A percentile compares a stretch with the other conserved stretches of the same genome.
These are phyloP conservation scores for Leptodactylus fallax DNA, from an alignment of 2,797 vertebrate species.

Conservation along the genomic window DNA sequence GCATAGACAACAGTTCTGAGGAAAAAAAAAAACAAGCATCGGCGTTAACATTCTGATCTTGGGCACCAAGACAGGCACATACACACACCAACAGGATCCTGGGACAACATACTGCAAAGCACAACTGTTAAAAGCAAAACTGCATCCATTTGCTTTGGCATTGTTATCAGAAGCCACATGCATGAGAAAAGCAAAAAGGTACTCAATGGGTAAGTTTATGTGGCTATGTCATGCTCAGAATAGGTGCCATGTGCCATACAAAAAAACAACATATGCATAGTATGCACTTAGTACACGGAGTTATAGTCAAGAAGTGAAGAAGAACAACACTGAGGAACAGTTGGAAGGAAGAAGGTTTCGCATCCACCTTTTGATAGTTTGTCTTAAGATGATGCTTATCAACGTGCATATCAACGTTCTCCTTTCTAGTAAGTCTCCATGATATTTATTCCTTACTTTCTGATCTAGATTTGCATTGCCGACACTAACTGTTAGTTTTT, in stretches of 20 bases:
- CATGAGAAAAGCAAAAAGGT: constrained; percentile 5
- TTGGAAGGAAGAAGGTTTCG: not conserved
- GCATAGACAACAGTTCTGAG: constrained; percentile 99
- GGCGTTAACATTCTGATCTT: constrained; percentile 78
- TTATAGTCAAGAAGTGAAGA: not conserved
- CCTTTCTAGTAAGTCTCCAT: not conserved
- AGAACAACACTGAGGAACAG: not conserved
- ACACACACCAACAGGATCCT: constrained; percentile 55
- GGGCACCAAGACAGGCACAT: constrained; percentile 48
- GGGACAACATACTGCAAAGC: constrained; percentile 44
- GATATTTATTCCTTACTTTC: not conserved
- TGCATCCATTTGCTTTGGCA: constrained; percentile 10
- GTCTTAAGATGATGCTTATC: not conserved
- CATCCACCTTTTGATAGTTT: not conserved
- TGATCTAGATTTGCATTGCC: too few species aligned
- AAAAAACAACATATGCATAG: not conserved
- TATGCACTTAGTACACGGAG: not conserved
- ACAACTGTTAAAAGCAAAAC: constrained; percentile 29
- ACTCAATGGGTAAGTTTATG: not conserved
- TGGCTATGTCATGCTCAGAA: not conserved
- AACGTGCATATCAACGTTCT: not conserved
- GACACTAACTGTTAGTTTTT: too few species aligned
- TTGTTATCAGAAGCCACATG: constrained; percentile 33
- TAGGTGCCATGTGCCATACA: not conserved
- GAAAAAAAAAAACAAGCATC: constrained; percentile 90